Base-by-base conservation (phyloP, 2,888 invertebrate genomes). In the Yponomeuta sedellus region DNA sequence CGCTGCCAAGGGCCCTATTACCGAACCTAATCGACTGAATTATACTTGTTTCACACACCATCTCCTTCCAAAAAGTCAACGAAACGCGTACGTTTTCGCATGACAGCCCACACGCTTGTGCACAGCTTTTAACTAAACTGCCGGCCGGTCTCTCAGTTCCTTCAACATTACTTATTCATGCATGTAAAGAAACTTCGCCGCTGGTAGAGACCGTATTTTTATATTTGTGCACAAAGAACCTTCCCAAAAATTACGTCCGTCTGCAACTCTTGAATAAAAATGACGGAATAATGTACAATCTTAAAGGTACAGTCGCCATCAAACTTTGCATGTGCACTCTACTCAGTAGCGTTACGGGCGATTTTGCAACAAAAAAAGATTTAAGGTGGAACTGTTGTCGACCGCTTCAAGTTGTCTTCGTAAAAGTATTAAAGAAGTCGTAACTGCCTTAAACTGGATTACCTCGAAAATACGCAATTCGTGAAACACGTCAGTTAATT, bases 101-200 rank as follows among this genome's bases (percentile, higher is more conserved):
- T 16, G 44, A 52, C 12, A 52, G 44, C 16, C 34, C 34, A 44
- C 44, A 52, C 44, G 16, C 12, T 75, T 74, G 71, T 73, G 70
- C 71, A 71, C 72, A 69, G 71, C 75, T 80, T 80, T 80, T 77
- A 78, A 77, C 79, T 76, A 77, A 81, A 80, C 62, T 19, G 62
- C 62, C 78, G 78, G 73, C 72, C 72, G 81, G 80, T 76, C 76
- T 77, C 76, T 75, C 76, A 80, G 80, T 82, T 80, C 79, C 78
- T 79, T 81, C 76, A 72, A 76, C 78, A 78, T 83, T 77, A 82
- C 76, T 81, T 82, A 83, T 84, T 81, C 80, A 84, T 78, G 77
- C 66, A 64, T 66, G 66, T 68, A 58, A 66, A 66, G 57, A 70
- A 68, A 68, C 57, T 67, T 68, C 69, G 66, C 11, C 44, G 44